Evolutionary conservation across 2,888 invertebrate species (phyloP).

Genomic region (Campoplex capitator): DNA sequence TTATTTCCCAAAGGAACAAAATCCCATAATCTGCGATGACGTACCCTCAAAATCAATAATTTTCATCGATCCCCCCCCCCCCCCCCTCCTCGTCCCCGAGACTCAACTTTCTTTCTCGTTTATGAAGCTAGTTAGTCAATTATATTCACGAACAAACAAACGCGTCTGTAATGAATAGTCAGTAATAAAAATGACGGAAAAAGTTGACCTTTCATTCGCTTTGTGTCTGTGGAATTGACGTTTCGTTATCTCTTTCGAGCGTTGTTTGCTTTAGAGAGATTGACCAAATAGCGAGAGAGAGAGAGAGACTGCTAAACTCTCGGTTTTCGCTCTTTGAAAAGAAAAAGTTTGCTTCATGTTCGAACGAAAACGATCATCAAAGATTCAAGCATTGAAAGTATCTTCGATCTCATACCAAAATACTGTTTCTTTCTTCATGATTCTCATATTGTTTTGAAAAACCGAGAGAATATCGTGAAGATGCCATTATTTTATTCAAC

Average conservation of each 20-base stretch:
- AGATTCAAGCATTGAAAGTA: background rate
- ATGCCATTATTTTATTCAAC: no score
- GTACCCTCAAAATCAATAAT: background rate
- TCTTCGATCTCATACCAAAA: background rate
- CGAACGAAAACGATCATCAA: background rate
- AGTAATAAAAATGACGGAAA: background rate
- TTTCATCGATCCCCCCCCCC: no score
- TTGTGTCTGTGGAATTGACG: background rate
- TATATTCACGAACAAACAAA: background rate
- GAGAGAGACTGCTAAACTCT: background rate
- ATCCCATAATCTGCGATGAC: background rate
- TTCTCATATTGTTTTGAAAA: background rate
- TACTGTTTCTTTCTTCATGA: background rate
- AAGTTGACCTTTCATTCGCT: background rate
- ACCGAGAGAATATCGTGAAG: background rate
- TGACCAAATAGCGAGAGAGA: constrained; percentile 27
- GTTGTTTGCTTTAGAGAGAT: background rate
- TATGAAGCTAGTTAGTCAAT: background rate
- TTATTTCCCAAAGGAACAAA: background rate
- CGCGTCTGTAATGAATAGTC: background rate
- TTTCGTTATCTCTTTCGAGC: background rate
- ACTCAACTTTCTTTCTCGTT: background rate
- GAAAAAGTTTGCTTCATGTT: background rate
- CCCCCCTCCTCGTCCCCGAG: no score
- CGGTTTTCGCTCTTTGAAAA: background rate